Conservation (phyloP, 2,888 invertebrate species). For the Griposia aprilina region DNA sequence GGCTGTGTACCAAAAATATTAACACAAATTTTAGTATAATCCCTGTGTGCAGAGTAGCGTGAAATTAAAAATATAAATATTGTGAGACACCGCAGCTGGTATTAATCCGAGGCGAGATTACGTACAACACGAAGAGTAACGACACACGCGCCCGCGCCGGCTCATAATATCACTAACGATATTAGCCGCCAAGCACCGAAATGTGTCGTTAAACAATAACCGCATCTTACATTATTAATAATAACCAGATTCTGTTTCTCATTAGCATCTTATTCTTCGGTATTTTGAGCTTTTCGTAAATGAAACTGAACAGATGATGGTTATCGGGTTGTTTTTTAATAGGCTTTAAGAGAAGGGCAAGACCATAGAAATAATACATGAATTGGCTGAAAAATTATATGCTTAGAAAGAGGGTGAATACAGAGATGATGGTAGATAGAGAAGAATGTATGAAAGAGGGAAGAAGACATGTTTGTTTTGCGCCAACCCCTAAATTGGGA, state of each 20-base stretch:
- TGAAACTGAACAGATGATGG: conserved; percentile 19
- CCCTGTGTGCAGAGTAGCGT: conserved; percentile 75
- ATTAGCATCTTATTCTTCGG: conserved; percentile 56
- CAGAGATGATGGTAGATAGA: neutral
- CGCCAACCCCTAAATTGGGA: neutral
- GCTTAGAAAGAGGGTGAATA: neutral
- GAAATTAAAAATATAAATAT: conserved; percentile 86
- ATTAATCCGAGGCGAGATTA: conserved; percentile 75
- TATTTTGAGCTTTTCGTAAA: conserved; percentile 29
- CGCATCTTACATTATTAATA: conserved; percentile 60
- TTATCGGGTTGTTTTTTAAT: conserved; percentile 1
- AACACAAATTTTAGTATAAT: conserved; percentile 76
- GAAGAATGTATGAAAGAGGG: neutral
- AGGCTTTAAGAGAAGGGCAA: neutral
- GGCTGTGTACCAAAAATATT: conserved; percentile 75
- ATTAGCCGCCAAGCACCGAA: conserved; percentile 53
- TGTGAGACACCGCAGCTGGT: conserved; percentile 80
- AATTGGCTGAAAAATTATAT: neutral
- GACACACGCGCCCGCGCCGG: conserved; percentile 65
- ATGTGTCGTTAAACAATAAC: conserved; percentile 50
- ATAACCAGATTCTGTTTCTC: conserved; percentile 38
- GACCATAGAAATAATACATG: neutral
- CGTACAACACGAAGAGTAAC: conserved; percentile 69
- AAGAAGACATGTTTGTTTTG: neutral
- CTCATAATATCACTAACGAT: conserved; percentile 63